Evolutionary conservation across 2,113 vertebrate species (phyloP).

Genomic region (Triplophysa rosa): DNA sequence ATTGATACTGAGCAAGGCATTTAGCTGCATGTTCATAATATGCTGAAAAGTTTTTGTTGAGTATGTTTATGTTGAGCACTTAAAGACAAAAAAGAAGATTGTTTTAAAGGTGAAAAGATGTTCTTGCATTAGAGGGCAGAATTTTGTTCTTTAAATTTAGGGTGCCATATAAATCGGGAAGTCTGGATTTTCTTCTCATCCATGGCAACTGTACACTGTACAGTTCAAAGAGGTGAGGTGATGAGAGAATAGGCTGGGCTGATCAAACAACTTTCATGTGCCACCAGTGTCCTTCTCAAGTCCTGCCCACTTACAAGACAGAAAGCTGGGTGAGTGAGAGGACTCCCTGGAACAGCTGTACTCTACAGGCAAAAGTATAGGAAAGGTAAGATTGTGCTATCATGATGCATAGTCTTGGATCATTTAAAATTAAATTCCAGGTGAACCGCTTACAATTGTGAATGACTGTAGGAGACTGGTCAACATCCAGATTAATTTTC

Average conservation of each 20-base stretch:
- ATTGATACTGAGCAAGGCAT: constrained; percentile 50
- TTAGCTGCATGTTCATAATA: constrained; percentile 29
- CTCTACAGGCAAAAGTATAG: neutral
- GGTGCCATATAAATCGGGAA: neutral
- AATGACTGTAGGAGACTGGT: neutral
- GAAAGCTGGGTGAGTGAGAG: neutral
- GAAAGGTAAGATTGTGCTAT: neutral
- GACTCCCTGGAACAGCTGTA: neutral
- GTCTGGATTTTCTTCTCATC: neutral
- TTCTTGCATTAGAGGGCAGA: too few species aligned
- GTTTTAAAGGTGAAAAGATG: too few species aligned
- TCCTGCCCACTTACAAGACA: neutral
- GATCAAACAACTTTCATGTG: neutral
- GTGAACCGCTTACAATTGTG: neutral
- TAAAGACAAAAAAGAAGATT: too few species aligned
- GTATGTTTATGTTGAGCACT: too few species aligned
- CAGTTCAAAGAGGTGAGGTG: neutral
- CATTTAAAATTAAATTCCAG: neutral
- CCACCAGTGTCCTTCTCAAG: neutral
- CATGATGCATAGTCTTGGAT: constrained; percentile 4
- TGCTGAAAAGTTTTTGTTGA: neutral
- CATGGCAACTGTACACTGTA: constrained; percentile 4
- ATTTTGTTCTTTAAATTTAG: too few species aligned
- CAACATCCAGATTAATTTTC: constrained; percentile 21
- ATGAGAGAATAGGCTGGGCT: neutral